A percentile compares a stretch with the other conserved stretches of the same genome.
Evolutionary conservation across 2,888 invertebrate species (phyloP).

Genomic region (Pyrochroa serraticornis): DNA sequence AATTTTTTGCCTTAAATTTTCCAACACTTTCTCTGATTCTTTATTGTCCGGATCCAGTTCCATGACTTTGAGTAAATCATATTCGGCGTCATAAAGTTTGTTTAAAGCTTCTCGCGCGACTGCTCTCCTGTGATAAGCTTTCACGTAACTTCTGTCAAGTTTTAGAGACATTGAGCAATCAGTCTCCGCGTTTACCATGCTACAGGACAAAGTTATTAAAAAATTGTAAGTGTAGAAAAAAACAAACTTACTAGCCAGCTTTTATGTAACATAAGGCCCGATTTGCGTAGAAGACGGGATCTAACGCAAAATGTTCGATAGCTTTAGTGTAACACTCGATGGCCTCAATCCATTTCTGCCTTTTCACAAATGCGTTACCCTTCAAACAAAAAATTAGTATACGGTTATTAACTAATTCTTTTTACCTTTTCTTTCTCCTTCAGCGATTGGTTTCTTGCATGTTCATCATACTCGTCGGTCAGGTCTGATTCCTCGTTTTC

Average conservation of each 20-base stretch:
- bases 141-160: constrained; percentile 79
- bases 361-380: constrained; percentile 83
- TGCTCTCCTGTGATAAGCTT: constrained; percentile 84
- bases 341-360: constrained; percentile 83
- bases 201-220: constrained; percentile 46
- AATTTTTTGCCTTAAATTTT: constrained; percentile 56
- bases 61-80: constrained; percentile 73
- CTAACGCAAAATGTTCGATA: constrained; percentile 78
- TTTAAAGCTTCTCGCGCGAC: constrained; percentile 75
- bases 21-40: constrained; percentile 68
- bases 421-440: constrained; percentile 73
- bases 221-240: constrained; percentile 3
- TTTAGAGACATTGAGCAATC: constrained; percentile 84
- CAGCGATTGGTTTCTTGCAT: constrained; percentile 66
- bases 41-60: constrained; percentile 80
- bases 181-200: constrained; percentile 72
- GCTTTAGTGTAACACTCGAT: constrained; percentile 87
- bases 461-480: constrained; percentile 63
- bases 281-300: constrained; percentile 85
- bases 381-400: constrained; percentile 51
- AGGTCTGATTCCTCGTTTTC: constrained; percentile 57
- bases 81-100: constrained; percentile 72
- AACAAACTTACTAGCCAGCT: constrained; percentile 69
- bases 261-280: constrained; percentile 87
- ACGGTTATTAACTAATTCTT: constrained; percentile 37